Evolutionary conservation across 2,113 vertebrate genomes (phyloP), one percentile per base, ranked within the genome.

Genomic region (Bufo gargarizans): DNA sequence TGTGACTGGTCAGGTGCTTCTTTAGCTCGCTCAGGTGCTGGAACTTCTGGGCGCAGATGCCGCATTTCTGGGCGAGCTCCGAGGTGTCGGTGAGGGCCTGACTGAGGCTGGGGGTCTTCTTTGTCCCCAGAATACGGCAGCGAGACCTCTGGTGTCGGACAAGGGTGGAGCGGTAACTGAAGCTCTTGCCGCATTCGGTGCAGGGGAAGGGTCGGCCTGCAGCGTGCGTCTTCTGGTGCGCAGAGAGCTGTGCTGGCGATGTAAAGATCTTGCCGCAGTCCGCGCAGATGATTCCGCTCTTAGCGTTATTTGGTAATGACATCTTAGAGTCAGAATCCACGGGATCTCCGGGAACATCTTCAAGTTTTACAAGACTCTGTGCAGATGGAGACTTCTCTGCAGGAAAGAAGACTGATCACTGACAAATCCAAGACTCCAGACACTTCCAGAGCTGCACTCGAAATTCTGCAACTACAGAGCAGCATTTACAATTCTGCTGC

Each of bases 11-110:
- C 63, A 84, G 61, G 16, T 84, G 82, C 16, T 7, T 71, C 45
- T 22, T 67, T 20, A 86, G 76, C 45, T 76, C 85, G 12, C 20
- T 33, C 2, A 59, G 58, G 19, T n/a, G 6, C 43, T 19, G 59
- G 55, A 77, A 78, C 14, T 11, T 16, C 19, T 16, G 16, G 53
- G n/a, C 20, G 59, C 85, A 86, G 17, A 86, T 53, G 59, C 58
- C 72, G 14, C 71, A 78, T 45, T 86, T 86, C 12, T 76, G n/a
- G 43, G 5, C 9, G 13, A 17, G 19, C 17, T 53, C 55, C 0
- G 5, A 43, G 78, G 63, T 69, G 88, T 83, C 71, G 86, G 53
- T 65, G 79, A 84, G 6, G 90, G n/a, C 7, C 13, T 85, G 59
- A 9, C 59, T 22, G 50, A 10, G 9, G 83, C 77, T 45, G 61